Base-by-base conservation (phyloP, 2,797 vertebrate genomes). In the Pangasius mekongensis region DNA sequence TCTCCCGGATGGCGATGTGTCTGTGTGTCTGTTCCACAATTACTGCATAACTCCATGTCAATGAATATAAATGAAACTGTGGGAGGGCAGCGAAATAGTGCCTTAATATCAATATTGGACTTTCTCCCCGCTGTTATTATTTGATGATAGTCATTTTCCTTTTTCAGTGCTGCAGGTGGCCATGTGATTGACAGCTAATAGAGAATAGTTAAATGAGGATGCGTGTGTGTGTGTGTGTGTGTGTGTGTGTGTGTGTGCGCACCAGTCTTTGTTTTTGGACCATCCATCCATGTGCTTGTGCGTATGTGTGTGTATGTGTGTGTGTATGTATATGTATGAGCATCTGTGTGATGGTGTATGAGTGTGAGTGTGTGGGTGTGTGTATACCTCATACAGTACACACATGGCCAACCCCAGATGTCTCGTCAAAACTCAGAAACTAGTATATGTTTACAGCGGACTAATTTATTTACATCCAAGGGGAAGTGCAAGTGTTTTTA, bases 1-100 rank as follows among this genome's bases (percentile, higher is more conserved):
- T 71, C 87, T 73, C 83, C 22, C 5, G 36, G 62, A 60, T 3
- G 56, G 5, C 43, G 87, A 89, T 81, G 89, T 88, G 84, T 86
- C 83, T 87, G 39, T 81, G 89, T 88, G 81, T 86, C 83, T 87
- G 39, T 83, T 84, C 83, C 52, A 80, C 87, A 90, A 90, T 91
- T 90, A 92, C 88, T 20, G 58, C 33, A 67, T 56, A 36, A 64
- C 83, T 85, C 87, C 69, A 67, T 87, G 86, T 84, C 64, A 58
- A 83, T 90, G 87, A 92, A 90, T 89, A 87, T 83, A 91, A 92
- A 92, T 90, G 85, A 74, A 88, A 64, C 47, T 54, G 84, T 43
- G 49, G 76, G 54, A 33, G 80, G 62, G 43, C 74, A 85, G 69
- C 85, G 83, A 90, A 89, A 77, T 66, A 85, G 66, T 69, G 67